Evolutionary conservation across 2,113 vertebrate species (phyloP), one percentile per base, ranked within the genome.

Genomic region (Mola mola): DNA sequence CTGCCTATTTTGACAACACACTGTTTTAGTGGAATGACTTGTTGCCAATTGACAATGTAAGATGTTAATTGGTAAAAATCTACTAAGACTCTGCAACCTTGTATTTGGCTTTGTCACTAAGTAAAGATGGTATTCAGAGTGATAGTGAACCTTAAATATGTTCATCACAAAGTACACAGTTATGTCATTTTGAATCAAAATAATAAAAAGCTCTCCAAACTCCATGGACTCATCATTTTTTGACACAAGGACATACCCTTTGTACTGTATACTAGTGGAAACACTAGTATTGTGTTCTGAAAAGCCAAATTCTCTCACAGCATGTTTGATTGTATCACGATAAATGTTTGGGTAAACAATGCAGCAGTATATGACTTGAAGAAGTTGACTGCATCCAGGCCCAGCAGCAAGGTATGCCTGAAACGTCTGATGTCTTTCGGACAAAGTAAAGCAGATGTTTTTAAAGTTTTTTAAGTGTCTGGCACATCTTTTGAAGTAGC

Each of bases 11-110:
- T 50, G 60, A 70, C 38, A 68, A 59, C 3, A 75, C 3, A 51
- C 72, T 73, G 55, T 72, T 78, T 75, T 43, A 82, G 31, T 67
- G 72, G 79, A 29, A 79, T 33, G 13, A 82, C 24, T 34, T 76
- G 72, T 26, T 70, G 36, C 66, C 64, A 67, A 51, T 79, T 20
- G 16, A 53, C 64, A 3, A 43, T 62, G 42, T 73, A 76, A 62
- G 28, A 65, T 56, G 66, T 12, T 25, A 78, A 74, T 12, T 61
- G 58, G 29, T 53, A 85, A n/a, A 82, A 79, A 51, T 36, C 72
- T 42, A 79, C 20, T 75, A 19, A 68, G 20, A 37, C 55, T 58
- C 16, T 22, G 51, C 61, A 73, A 55, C 38, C 47, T 76, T 43
- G 8, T 41, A 65, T 10, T 72, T 2, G 60, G 20, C 9, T 55